Percentiles rank a stretch among this genome's conserved stretches.
These are phyloP conservation scores for Tragelaphus buxtoni DNA, from an alignment of 2,113 vertebrate genomes.

Conservation along the genomic window DNA sequence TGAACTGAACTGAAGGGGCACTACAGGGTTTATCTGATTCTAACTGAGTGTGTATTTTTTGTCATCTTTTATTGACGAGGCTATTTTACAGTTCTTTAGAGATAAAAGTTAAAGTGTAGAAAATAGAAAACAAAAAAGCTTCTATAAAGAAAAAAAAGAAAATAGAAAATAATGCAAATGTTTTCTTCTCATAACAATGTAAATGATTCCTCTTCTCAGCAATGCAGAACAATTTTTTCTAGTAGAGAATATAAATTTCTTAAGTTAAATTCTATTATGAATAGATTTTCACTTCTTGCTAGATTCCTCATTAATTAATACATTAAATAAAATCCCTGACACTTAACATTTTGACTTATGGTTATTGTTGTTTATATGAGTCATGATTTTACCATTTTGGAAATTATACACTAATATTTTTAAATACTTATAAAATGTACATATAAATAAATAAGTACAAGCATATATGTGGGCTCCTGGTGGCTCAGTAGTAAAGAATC, in stretches of 20 bases:
- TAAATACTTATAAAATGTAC: not conserved
- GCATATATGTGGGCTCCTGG: not conserved
- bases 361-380: not conserved
- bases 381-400: not conserved
- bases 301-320: conserved; percentile 22
- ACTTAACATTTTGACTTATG: conserved; percentile 21
- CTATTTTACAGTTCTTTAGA: conserved; percentile 12
- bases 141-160: not conserved
- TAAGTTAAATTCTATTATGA: conserved; percentile 3
- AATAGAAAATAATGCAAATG: not conserved
- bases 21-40: not conserved
- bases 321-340: not conserved
- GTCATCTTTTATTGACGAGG: not conserved
- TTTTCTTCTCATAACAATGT: not conserved
- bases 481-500: not conserved
- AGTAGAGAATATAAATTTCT: conserved; percentile 30
- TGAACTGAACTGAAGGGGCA: not conserved
- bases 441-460: not conserved
- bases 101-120: conserved; percentile 21
- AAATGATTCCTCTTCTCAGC: not conserved
- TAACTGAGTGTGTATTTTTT: not conserved
- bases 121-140: not conserved
- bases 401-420: conserved; percentile 27
- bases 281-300: not conserved
- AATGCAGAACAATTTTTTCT: not conserved